Evolutionary conservation across 2,888 invertebrate species (phyloP).

Genomic region (Perizoma affinitatum): DNA sequence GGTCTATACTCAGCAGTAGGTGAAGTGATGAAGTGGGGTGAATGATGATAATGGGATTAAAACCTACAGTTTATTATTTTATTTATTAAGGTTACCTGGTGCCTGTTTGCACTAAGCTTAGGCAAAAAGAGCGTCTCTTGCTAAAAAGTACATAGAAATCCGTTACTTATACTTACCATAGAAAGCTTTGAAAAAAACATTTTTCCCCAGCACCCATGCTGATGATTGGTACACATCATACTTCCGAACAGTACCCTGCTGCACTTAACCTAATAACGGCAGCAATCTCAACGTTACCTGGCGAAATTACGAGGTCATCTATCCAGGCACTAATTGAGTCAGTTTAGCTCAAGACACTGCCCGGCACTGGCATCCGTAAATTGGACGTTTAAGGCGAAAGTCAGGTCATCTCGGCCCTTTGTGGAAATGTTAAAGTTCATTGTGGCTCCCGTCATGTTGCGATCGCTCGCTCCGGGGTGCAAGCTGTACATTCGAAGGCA

Average conservation of each 20-base stretch:
- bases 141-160: no score
- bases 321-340: conserved; percentile 81
- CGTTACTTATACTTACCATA: no score
- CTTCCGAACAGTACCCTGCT: conserved; percentile 44
- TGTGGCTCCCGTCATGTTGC: conserved; percentile 73
- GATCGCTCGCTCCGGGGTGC: conserved; percentile 69
- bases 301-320: conserved; percentile 80
- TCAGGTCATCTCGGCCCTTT: conserved; percentile 66
- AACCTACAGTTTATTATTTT: no score
- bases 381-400: conserved; percentile 82
- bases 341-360: conserved; percentile 78
- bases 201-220: background rate
- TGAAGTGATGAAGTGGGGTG: no score
- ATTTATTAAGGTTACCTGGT: no score
- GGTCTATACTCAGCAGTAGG: no score
- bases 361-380: conserved; percentile 76
- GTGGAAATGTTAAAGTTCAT: conserved; percentile 79
- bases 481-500: conserved; percentile 46
- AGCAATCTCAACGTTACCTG: conserved; percentile 65
- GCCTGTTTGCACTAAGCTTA: no score
- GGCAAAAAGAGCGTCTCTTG: no score
- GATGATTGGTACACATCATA: conserved; percentile 11
- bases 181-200: no score
- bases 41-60: no score
- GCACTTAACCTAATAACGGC: conserved; percentile 72